Percentiles rank a stretch among this genome's conserved stretches.
These are phyloP conservation scores for Vanessa cardui DNA, from an alignment of 2,888 invertebrate genomes.

Conservation along the genomic window DNA sequence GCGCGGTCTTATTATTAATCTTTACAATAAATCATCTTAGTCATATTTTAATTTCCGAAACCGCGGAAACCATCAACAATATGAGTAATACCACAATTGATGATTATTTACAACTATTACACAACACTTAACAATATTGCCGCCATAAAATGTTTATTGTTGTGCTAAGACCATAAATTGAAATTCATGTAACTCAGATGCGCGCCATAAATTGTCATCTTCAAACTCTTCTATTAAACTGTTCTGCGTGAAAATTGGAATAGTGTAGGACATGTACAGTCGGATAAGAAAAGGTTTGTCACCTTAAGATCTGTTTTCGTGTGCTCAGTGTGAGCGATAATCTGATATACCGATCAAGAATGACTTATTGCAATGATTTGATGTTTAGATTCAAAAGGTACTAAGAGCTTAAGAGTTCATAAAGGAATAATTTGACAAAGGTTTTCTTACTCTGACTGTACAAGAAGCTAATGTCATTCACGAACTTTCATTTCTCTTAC, in stretches of 20 bases:
- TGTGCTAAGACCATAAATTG: neutral
- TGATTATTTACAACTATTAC: constrained; percentile 7
- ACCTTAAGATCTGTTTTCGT: too few species aligned
- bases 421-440: too few species aligned
- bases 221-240: neutral
- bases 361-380: too few species aligned
- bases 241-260: neutral
- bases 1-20: neutral
- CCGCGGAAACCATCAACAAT: neutral
- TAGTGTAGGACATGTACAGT: neutral
- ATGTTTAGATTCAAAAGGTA: too few species aligned
- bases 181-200: constrained; percentile 5
- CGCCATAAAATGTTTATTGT: constrained; percentile 4
- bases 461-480: constrained; percentile 26
- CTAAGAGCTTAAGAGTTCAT: too few species aligned
- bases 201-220: neutral
- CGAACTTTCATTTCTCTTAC: constrained; percentile 32
- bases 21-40: neutral
- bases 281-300: too few species aligned
- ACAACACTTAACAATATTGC: constrained; percentile 10
- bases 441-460: too few species aligned
- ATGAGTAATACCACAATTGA: constrained; percentile 1
- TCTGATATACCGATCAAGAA: too few species aligned
- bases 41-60: neutral
- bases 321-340: too few species aligned